These are phyloP conservation scores for Fragum fragum DNA, from an alignment of 2,888 invertebrate genomes.

Conservation along the genomic window DNA sequence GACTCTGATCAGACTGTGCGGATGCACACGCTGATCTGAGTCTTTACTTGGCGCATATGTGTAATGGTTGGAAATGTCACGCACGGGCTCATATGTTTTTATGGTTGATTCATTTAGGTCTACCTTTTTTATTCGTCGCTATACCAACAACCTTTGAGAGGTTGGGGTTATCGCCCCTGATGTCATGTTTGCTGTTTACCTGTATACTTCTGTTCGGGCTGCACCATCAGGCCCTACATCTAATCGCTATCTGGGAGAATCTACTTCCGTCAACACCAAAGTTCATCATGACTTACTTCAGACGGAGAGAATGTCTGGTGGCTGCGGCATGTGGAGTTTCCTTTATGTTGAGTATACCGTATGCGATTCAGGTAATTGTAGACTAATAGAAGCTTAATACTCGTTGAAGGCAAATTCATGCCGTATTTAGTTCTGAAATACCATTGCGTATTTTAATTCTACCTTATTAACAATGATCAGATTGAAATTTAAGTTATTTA, in stretches of 20 bases:
- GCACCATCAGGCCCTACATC: conserved; percentile 79
- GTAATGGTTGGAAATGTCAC: too few species aligned
- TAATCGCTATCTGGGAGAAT: conserved; percentile 80
- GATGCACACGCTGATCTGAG: too few species aligned
- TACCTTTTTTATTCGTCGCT: conserved; percentile 76
- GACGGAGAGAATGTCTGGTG: conserved; percentile 74
- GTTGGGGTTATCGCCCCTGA: conserved; percentile 74
- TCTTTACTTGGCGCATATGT: too few species aligned
- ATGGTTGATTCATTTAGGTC: conserved; percentile 50
- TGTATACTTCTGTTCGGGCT: conserved; percentile 79
- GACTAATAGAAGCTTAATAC: too few species aligned
- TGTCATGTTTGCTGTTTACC: conserved; percentile 77
- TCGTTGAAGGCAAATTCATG: too few species aligned
- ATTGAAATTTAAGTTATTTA: too few species aligned
- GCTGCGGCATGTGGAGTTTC: conserved; percentile 78
- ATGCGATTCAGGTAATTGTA: conserved; percentile 76
- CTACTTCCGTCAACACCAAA: conserved; percentile 77
- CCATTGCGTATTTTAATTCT: too few species aligned
- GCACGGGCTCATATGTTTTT: too few species aligned
- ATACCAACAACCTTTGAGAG: conserved; percentile 71
- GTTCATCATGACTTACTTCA: conserved; percentile 76
- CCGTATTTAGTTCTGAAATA: too few species aligned
- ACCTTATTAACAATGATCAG: too few species aligned
- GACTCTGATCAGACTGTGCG: too few species aligned
- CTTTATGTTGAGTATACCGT: conserved; percentile 77